Evolutionary conservation across 2,797 vertebrate species (phyloP).

Genomic region (Serranus cabrilla): DNA sequence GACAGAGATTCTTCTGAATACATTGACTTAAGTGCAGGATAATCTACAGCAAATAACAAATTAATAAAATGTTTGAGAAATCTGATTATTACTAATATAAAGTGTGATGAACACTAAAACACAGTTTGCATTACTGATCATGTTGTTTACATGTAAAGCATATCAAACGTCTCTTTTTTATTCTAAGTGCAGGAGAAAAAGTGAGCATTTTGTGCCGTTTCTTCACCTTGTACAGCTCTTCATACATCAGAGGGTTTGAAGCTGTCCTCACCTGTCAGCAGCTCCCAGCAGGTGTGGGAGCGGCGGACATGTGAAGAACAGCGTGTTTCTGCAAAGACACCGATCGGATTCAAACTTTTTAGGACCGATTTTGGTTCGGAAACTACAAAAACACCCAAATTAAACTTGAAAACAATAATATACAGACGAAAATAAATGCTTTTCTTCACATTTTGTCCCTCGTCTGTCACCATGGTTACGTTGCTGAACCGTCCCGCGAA

Average conservation of each 20-base stretch:
- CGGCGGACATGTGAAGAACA: neutral
- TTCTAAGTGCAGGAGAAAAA: neutral
- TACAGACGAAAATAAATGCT: too few species aligned
- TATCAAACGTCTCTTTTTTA: neutral
- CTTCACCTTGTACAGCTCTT: neutral
- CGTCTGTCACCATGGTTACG: too few species aligned
- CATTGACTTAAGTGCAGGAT: constrained; percentile 23
- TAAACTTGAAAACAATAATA: neutral
- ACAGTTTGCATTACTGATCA: neutral
- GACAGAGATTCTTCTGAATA: constrained; percentile 22
- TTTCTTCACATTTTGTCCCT: too few species aligned
- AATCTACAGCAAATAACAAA: constrained; percentile 2
- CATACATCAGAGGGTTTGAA: neutral
- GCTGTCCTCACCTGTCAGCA: constrained; percentile 6
- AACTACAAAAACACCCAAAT: neutral
- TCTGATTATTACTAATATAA: neutral
- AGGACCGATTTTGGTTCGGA: neutral
- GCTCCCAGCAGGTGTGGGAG: constrained; percentile 3
- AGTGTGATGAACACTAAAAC: neutral
- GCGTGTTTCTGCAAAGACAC: neutral
- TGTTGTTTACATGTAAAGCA: neutral
- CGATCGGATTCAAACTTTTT: neutral
- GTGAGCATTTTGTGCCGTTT: neutral
- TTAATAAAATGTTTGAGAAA: neutral
- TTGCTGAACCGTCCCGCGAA: too few species aligned